Evolutionary conservation across 2,797 vertebrate genomes (phyloP).

Genomic region (Ctenochaetus hawaiiensis): DNA sequence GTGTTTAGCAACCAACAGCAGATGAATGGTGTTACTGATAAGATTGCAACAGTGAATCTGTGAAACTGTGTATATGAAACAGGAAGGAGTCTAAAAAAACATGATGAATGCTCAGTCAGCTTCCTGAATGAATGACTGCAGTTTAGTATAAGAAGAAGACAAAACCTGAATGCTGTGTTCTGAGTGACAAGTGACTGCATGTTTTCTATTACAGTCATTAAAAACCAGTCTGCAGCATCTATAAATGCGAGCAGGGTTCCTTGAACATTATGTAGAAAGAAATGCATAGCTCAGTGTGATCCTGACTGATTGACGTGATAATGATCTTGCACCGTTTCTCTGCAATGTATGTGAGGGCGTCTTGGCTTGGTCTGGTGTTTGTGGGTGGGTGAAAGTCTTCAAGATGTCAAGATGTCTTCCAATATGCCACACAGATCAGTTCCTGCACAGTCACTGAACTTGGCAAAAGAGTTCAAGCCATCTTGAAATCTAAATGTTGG

Average conservation of each 20-base stretch:
- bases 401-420: conserved; percentile 50
- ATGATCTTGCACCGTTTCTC: conserved; percentile 65
- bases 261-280: no score
- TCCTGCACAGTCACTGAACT: conserved; percentile 41
- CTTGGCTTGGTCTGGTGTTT: conserved; percentile 52
- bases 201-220: background rate
- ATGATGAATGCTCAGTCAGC: conserved; percentile 15
- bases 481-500: conserved; percentile 14
- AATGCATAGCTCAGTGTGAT: conserved; percentile 12
- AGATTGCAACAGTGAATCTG: conserved; percentile 8
- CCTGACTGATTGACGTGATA: conserved; percentile 62
- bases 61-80: conserved; percentile 29
- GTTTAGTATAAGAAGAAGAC: background rate
- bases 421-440: conserved; percentile 34
- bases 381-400: conserved; percentile 56
- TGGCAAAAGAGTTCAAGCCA: background rate
- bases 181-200: conserved; percentile 73
- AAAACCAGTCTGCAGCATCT: background rate
- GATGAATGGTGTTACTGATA: conserved; percentile 27
- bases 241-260: background rate
- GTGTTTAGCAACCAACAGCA: conserved; percentile 15
- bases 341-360: conserved; percentile 47
- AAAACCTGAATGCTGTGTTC: background rate
- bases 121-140: conserved; percentile 10
- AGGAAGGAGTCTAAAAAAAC: conserved; percentile 18